Percentiles rank a stretch among this genome's conserved stretches.
Conservation (phyloP, 2,113 vertebrate genomes). For the Australoheros scitulus region DNA sequence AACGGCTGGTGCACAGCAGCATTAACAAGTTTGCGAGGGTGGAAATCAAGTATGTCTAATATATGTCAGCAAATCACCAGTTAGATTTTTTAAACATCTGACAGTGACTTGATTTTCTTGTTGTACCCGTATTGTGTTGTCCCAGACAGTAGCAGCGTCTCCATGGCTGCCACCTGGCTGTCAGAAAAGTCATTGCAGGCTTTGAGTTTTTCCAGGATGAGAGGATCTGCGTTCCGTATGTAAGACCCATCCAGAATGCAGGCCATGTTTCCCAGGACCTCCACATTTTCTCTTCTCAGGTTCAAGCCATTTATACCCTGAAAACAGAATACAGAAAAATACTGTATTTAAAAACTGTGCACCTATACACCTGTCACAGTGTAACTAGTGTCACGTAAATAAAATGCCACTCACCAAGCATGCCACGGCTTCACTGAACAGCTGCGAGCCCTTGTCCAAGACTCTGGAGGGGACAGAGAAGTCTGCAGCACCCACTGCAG, state of each 20-base stretch:
- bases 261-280: constrained; percentile 71
- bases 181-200: constrained; percentile 61
- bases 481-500: constrained; percentile 59
- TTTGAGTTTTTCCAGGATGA: constrained; percentile 75
- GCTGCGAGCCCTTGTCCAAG: constrained; percentile 32
- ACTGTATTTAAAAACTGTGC: neutral
- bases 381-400: neutral
- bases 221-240: constrained; percentile 67
- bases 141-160: constrained; percentile 54
- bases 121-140: constrained; percentile 63
- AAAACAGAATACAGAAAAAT: neutral
- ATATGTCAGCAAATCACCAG: neutral
- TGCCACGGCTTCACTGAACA: constrained; percentile 45
- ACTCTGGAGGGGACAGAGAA: constrained; percentile 53
- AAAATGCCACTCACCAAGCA: constrained; percentile 58
- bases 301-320: constrained; percentile 58
- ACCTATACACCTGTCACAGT: neutral
- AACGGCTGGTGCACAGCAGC: neutral
- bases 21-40: neutral
- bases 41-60: neutral
- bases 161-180: constrained; percentile 63
- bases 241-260: constrained; percentile 65
- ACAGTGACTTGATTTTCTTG: neutral
- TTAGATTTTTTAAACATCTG: no score
- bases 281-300: constrained; percentile 60